Conservation (phyloP, 2,888 invertebrate species). For the Anaspis maculata region DNA sequence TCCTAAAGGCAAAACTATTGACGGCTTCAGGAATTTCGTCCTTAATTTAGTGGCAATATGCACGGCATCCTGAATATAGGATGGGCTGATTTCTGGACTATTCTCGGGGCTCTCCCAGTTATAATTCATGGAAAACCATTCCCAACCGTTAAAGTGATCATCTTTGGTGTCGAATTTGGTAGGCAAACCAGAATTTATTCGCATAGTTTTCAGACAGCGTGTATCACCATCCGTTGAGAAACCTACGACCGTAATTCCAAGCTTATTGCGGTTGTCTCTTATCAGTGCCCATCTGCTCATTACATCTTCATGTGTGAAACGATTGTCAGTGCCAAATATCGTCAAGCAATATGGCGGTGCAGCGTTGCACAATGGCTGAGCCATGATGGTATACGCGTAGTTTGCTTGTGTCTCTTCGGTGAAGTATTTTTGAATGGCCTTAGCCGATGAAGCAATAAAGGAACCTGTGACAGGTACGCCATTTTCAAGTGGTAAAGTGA, state of each 20-base stretch:
- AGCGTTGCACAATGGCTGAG: neutral
- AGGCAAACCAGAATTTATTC: neutral
- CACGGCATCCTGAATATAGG: slow-evolving; percentile 10
- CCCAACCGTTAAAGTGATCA: slow-evolving; percentile 1
- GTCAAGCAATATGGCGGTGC: neutral
- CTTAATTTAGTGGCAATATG: slow-evolving; percentile 12
- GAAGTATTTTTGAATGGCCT: neutral
- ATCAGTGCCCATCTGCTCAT: neutral
- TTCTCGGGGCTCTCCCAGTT: neutral
- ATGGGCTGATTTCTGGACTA: too few species aligned
- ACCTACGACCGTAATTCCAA: neutral
- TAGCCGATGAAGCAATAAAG: neutral
- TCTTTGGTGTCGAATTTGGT: neutral
- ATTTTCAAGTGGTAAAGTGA: neutral
- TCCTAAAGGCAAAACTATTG: slow-evolving; percentile 7
- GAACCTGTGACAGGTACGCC: neutral
- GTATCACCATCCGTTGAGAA: neutral
- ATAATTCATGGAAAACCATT: slow-evolving; percentile 2
- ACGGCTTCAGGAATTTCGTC: slow-evolving; percentile 10
- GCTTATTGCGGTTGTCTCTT: neutral
- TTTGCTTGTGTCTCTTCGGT: neutral
- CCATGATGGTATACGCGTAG: neutral
- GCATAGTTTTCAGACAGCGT: neutral
- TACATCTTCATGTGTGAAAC: neutral
- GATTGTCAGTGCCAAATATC: neutral